Percentiles rank a stretch among this genome's conserved stretches.
Conservation (phyloP, 92 coral and sea anemone species). For the Hydrozoanthus gracilis region DNA sequence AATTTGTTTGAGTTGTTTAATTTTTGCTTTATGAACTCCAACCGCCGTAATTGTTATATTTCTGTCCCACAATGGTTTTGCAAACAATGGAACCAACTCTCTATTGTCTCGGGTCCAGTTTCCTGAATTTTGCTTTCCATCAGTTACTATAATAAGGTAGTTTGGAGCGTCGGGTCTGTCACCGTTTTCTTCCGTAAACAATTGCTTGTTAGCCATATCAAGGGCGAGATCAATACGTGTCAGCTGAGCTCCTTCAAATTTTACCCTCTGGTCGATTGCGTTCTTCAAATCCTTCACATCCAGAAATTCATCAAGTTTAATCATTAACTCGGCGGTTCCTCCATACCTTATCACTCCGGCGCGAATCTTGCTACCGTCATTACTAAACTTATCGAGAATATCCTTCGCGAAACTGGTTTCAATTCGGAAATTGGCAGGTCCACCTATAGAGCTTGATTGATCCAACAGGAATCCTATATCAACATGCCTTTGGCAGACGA, state of each 20-base stretch:
- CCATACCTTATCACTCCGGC: conserved; percentile 7
- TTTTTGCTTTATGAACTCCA: background rate
- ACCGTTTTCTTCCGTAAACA: conserved; percentile 4
- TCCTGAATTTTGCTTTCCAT: conserved; percentile 20
- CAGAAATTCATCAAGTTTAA: conserved; percentile 2
- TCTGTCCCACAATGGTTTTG: conserved; percentile 19
- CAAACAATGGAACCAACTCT: conserved; percentile 1
- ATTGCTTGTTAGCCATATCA: background rate
- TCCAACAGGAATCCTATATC: conserved; percentile 36
- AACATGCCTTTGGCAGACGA: background rate
- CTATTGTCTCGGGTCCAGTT: background rate
- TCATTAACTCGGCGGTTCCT: background rate
- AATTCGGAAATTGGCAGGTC: background rate
- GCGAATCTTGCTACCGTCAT: background rate
- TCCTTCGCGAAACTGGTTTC: conserved; percentile 27
- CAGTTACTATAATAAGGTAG: conserved; percentile 13
- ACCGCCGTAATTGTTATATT: conserved; percentile 9
- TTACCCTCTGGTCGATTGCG: background rate
- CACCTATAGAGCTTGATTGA: conserved; percentile 15
- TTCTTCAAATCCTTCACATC: background rate
- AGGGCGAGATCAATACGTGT: conserved; percentile 27
- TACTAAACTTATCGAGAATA: conserved; percentile 3
- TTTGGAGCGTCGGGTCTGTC: conserved; percentile 4
- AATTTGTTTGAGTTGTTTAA: background rate
- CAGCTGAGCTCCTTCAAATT: background rate